Base-by-base conservation (phyloP, 2,888 invertebrate genomes). In the Rotaria sp. region DNA sequence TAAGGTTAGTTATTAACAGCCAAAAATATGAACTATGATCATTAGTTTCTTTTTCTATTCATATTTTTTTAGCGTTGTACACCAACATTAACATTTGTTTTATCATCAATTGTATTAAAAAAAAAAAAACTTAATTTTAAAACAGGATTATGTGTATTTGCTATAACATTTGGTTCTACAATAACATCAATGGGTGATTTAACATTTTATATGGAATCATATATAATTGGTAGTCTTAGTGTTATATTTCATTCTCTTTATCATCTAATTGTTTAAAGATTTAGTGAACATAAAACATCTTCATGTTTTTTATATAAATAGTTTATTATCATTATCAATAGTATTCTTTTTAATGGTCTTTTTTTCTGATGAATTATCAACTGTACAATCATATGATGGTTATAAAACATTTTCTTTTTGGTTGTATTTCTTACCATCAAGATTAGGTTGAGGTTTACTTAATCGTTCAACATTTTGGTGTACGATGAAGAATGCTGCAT, bases 11-110 rank as follows among this genome's bases (percentile, higher is more conserved):
- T 45, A 45, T 45, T 45, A 45, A 45, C 10, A 45, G 45, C 10
- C 45, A 45, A 45, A 45, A 45, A 45, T 45, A 45, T 45, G 45
- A 45, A 45, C 45, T 45, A 45, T 45, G 10, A 45, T 45, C 45
- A 45, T 45, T 45, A 45, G 55, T 55, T 55, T 55, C 45, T 45
- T 45, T 45, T 45, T 45, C 10, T 45, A n/a, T n/a, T n/a, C n/a
- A n/a, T n/a, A n/a, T n/a, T n/a, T n/a, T n/a, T n/a, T n/a, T n/a
- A 67, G 67, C 30, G 67, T 18, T 67, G 67, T 67, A 67, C 67
- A 21, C 67, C 67, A 30, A 35, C 67, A 67, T 38, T 67, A 8
- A 67, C 67, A 30, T 67, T 67, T 67, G 7, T 67, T 21, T 35
- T 67, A 35, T 21, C 18, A 35, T 4, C 67, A 21, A 18, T 67